Base-by-base conservation (phyloP, 2,797 vertebrate species). In the Bradypodion pumilum region DNA sequence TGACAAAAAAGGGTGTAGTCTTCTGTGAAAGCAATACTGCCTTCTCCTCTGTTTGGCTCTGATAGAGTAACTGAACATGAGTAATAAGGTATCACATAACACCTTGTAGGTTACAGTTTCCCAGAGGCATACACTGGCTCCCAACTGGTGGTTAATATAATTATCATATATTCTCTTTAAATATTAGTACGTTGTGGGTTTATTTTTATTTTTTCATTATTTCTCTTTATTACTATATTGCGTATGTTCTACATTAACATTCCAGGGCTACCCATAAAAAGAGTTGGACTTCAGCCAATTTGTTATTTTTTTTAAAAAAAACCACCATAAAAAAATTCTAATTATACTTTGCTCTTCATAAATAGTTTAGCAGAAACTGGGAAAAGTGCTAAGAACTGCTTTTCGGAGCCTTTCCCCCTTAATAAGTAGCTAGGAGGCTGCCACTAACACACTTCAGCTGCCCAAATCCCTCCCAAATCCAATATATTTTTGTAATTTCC, bases 401-500 rank as follows among this genome's bases (percentile, higher is more conserved):
- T 88, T 91, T 87, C 86, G 91, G 90, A 93, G 82, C 85, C 79
- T 86, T 85, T 80, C 52, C 29, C 79, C 59, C 44, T 19, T 86
- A 91, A 91, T 85, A 89, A 88, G 85, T 72, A 88, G 74, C 63
- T 37, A 13, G 56, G 92, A 86, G 80, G 74, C 89, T 89, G 76
- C 88, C 76, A 88, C 84, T 90, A 87, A 90, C 85, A 91, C 72
- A 87, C 87, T 83, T 90, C 87, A 68, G 87, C 59, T 77, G 76
- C 86, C 59, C 84, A 88, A 91, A 91, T 87, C 86, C 90, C 85
- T 90, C 72, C 65, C 86, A 90, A 92, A 91, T 89, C 90, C 89
- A 89, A 91, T 94, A 91, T 92, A 93, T 88, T 90, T 94, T 86
- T 91, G 89, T 86, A 94, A 94, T 92, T 94, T 93, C 90, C 92